Evolutionary conservation across 2,797 vertebrate genomes (phyloP).

Genomic region (Eulemur coronatus): DNA sequence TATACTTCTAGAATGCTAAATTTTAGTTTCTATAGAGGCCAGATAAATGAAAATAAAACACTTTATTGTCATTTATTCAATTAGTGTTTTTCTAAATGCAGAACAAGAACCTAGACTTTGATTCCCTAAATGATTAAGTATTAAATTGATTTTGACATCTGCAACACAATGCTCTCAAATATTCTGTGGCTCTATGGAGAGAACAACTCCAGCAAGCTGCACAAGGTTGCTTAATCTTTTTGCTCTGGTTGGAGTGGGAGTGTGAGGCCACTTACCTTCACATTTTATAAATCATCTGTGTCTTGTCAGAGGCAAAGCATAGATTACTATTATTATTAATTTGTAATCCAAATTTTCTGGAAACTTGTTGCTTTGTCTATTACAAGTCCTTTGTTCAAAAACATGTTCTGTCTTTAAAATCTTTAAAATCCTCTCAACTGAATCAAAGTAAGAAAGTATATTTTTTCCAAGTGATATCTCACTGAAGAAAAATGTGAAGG

Average conservation of each 20-base stretch:
- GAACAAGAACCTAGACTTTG: not conserved
- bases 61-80: not conserved
- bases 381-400: not conserved
- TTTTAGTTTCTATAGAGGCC: slow-evolving; percentile 36
- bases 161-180: not conserved
- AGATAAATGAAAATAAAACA: not conserved
- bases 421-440: not conserved
- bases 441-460: not conserved
- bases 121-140: not conserved
- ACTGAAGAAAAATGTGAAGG: slow-evolving; percentile 47
- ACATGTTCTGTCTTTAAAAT: not conserved
- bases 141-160: not conserved
- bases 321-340: not conserved
- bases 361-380: not conserved
- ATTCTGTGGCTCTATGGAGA: not conserved
- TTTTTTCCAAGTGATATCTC: not conserved
- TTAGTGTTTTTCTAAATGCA: slow-evolving; percentile 24
- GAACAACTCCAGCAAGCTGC: not conserved
- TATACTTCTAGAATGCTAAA: not conserved
- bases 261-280: not conserved
- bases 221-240: not conserved
- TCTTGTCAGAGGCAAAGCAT: not conserved
- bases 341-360: slow-evolving; percentile 1
- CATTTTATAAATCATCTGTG: not conserved
- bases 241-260: not conserved